phyloP scores from a whole-genome alignment of 92 coral and sea anemone genomes.

The Parazoanthus darwini region DNA sequence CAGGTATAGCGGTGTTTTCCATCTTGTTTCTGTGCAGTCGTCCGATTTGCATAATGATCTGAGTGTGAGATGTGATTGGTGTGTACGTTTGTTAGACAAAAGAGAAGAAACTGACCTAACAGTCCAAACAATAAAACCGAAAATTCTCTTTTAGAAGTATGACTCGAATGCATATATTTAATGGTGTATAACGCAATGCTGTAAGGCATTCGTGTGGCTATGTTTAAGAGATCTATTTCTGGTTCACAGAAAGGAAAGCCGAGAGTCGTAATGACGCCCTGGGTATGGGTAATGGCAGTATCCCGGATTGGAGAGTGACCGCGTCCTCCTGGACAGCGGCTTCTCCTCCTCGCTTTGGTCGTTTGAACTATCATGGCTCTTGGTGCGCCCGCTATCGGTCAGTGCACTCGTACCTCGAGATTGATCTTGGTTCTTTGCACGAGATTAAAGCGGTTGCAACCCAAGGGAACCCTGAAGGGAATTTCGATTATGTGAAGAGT shows the following conservation, averaged over 20 bases:
- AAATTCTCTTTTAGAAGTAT: too few relatives aligned
- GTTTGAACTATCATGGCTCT: conserved; percentile 62
- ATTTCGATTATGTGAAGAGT: conserved; percentile 76
- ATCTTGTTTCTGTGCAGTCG: too few relatives aligned
- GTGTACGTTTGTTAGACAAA: too few relatives aligned
- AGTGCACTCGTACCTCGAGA: conserved; percentile 31
- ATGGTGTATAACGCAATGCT: background rate
- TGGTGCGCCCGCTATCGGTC: conserved; percentile 71
- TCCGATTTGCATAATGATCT: too few relatives aligned
- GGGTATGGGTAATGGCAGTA: conserved; percentile 62
- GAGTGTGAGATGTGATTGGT: too few relatives aligned
- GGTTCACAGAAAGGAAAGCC: background rate
- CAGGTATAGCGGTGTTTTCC: too few relatives aligned
- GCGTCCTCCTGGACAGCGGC: conserved; percentile 80
- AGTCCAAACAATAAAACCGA: background rate
- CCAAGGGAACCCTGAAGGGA: conserved; percentile 84
- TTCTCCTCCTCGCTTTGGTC: conserved; percentile 68
- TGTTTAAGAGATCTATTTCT: background rate
- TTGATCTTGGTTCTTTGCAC: conserved; percentile 75
- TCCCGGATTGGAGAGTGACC: conserved; percentile 62
- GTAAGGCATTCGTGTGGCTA: background rate
- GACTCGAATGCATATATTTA: too few relatives aligned
- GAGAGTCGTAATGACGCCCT: conserved; percentile 61
- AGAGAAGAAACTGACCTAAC: too few relatives aligned
- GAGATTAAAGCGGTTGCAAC: conserved; percentile 79